Evolutionary conservation across 1,140 invertebrate genomes (phyloP).

Genomic region (Cepaea nemoralis): DNA sequence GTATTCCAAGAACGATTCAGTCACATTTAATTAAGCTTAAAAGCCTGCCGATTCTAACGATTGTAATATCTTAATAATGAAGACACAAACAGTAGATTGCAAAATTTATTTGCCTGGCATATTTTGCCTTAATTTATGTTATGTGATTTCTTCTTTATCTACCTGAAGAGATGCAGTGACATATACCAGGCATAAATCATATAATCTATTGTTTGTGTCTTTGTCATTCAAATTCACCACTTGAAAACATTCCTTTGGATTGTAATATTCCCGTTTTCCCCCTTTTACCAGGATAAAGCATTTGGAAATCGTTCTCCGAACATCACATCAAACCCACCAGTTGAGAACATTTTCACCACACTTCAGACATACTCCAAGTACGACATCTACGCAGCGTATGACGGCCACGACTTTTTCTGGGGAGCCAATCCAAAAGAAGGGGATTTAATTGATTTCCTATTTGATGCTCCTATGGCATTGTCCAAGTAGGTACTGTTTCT

Average conservation of each 20-base stretch:
- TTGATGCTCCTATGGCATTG: not conserved
- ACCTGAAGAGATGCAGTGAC: too few relatives aligned
- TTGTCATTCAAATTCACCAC: too few relatives aligned
- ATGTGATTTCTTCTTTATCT: too few relatives aligned
- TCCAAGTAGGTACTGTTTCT: not conserved
- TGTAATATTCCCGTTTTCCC: not conserved
- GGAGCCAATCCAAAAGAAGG: slow-evolving; percentile 15
- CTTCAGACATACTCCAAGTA: slow-evolving; percentile 19
- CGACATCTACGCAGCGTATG: slow-evolving; percentile 20
- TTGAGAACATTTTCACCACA: slow-evolving; percentile 2
- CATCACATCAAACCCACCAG: not conserved
- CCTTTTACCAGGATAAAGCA: slow-evolving; percentile 1
- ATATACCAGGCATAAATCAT: too few relatives aligned
- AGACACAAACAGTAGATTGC: too few relatives aligned
- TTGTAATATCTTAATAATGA: too few relatives aligned
- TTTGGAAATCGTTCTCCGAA: not conserved
- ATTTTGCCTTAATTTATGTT: too few relatives aligned
- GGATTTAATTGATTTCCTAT: slow-evolving; percentile 25
- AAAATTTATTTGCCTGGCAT: too few relatives aligned
- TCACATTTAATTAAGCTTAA: not conserved
- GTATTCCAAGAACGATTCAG: too few relatives aligned
- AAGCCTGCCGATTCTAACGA: not conserved
- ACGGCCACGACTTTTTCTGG: slow-evolving; percentile 29
- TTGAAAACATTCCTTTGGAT: too few relatives aligned
- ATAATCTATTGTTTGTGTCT: too few relatives aligned